Evolutionary conservation across 2,113 vertebrate species (phyloP).

Genomic region (Otus sunia): DNA sequence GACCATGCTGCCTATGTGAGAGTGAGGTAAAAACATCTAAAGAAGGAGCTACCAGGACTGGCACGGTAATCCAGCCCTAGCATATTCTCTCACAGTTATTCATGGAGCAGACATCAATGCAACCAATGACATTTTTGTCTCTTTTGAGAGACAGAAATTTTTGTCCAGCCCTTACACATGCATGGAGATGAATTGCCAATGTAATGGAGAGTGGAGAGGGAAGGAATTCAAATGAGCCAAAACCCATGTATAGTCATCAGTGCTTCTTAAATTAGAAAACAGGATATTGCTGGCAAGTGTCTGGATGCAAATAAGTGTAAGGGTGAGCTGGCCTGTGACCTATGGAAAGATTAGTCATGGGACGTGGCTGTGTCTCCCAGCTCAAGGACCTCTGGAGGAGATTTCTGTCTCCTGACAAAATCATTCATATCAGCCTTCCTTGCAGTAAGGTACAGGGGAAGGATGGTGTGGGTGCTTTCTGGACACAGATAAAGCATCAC

Average conservation of each 20-base stretch:
- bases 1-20: neutral
- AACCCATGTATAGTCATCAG: neutral
- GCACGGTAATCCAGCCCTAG: neutral
- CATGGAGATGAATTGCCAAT: neutral
- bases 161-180: neutral
- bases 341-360: conserved; percentile 10
- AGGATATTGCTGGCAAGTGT: conserved; percentile 27
- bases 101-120: neutral
- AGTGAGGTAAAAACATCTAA: neutral
- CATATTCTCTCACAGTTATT: neutral
- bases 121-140: conserved; percentile 37
- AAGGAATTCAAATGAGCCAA: conserved; percentile 10
- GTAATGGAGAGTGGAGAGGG: neutral
- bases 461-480: neutral
- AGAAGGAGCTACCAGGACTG: neutral
- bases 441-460: neutral
- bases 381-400: neutral
- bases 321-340: neutral
- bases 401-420: neutral
- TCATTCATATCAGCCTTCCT: neutral
- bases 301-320: neutral
- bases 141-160: neutral
- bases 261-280: conserved; percentile 48
- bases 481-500: neutral
- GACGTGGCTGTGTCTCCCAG: neutral